Percentiles rank a stretch among this genome's conserved stretches.
These are phyloP conservation scores for Scotopteryx bipunctaria DNA, from an alignment of 2,888 invertebrate genomes.

Conservation along the genomic window DNA sequence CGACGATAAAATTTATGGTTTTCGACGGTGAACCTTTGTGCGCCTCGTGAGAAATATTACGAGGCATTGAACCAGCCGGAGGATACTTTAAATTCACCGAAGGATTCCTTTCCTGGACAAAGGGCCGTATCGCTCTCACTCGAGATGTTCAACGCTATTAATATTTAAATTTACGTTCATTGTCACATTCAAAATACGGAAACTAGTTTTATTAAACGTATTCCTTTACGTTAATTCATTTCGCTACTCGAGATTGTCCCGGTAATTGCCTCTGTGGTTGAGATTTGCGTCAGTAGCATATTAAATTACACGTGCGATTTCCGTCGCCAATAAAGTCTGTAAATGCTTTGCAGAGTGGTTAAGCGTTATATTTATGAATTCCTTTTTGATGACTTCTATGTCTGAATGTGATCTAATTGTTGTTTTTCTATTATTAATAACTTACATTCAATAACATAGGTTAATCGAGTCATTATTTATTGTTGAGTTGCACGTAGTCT, in stretches of 20 bases:
- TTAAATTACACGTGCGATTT: constrained; percentile 57
- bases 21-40: constrained; percentile 62
- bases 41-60: constrained; percentile 62
- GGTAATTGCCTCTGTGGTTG: constrained; percentile 26
- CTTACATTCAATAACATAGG: too few species aligned
- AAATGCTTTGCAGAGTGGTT: constrained; percentile 50
- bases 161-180: constrained; percentile 27
- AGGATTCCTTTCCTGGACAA: constrained; percentile 57
- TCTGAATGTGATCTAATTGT: not conserved
- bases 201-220: constrained; percentile 13
- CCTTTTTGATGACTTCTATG: constrained; percentile 41
- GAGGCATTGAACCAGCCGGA: constrained; percentile 55
- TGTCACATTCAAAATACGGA: constrained; percentile 19
- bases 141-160: constrained; percentile 23
- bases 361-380: constrained; percentile 7
- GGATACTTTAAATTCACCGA: constrained; percentile 66
- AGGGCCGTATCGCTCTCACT: constrained; percentile 37
- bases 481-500: constrained; percentile 11
- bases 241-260: not conserved
- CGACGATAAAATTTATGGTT: constrained; percentile 68
- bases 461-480: not conserved
- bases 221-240: not conserved
- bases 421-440: not conserved
- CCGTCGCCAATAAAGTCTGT: constrained; percentile 41
- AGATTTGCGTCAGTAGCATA: constrained; percentile 43